Base-by-base conservation (phyloP, 2,888 invertebrate species). In the Tenthredo notha region DNA sequence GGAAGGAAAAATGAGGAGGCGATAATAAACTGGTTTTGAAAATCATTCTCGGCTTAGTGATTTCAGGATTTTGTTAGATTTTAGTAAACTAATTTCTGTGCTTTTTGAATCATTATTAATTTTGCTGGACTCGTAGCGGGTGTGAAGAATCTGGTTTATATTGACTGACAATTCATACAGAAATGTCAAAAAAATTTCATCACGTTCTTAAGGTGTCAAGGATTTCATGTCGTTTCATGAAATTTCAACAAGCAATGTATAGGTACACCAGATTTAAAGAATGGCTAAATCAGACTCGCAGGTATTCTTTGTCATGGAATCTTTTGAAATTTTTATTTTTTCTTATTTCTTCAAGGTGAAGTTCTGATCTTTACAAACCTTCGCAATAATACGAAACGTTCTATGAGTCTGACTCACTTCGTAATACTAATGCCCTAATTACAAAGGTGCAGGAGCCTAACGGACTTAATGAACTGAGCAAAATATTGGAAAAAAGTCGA, bases 181-280 rank as follows among this genome's bases (percentile, higher is more conserved):
- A 58, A 58, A 58, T 58, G 58, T 58, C 58, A 47, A 21, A 58
- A 58, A 58, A 58, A 58, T 58, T n/a, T n/a, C 58, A 58, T 58
- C 18, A 58, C 58, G n/a, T 9, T 58, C 18, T 58, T 18, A 58
- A 58, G 58, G 21, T 58, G 58, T 58, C 58, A 58, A 58, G 58
- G 58, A 58, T 58, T 58, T 58, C 21, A 21, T 58, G 18, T 21
- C n/a, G 21, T 21, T 18, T 18, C 21, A 7, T 58, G 58, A n/a
- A 58, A 58, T 21, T 58, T 58, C 58, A 10, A 58, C 58, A 9
- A 21, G 54, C n/a, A n/a, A 54, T 54, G 54, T 43, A 43, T 54
- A 54, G 21, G 58, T 58, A 21, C 58, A 21, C 58, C 6, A 21
- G 58, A n/a, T 58, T 58, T 9, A 2, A n/a, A 21, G n/a, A 58